Conservation (phyloP, 2,888 invertebrate species). For the Thalpophila matura region DNA sequence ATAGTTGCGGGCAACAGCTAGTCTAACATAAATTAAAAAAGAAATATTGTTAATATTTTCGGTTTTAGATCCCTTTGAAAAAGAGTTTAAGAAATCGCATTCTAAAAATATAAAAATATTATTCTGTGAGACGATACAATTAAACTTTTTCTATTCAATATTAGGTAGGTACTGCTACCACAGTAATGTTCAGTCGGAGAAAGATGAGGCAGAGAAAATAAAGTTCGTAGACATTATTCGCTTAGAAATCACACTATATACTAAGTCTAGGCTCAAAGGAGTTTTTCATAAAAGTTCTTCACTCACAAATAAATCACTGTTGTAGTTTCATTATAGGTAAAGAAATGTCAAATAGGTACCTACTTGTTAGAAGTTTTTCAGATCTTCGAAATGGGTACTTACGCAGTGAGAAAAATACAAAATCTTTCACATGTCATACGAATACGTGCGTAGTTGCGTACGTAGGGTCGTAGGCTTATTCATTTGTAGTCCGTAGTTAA, state of each 20-base stretch:
- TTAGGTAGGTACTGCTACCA: slow-evolving; percentile 32
- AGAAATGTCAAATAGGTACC: slow-evolving; percentile 53
- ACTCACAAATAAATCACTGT: slow-evolving; percentile 58
- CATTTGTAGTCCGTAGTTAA: slow-evolving; percentile 36
- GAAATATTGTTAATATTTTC: no score
- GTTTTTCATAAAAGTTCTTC: slow-evolving; percentile 53
- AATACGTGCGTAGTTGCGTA: slow-evolving; percentile 25
- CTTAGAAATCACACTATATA: slow-evolving; percentile 55
- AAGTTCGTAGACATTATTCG: slow-evolving; percentile 54
- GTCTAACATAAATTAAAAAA: no score
- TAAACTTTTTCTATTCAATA: slow-evolving; percentile 52
- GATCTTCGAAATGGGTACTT: slow-evolving; percentile 30
- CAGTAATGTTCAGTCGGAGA: slow-evolving; percentile 34
- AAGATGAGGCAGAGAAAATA: slow-evolving; percentile 45
- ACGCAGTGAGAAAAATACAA: slow-evolving; percentile 36
- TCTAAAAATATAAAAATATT: slow-evolving; percentile 46
- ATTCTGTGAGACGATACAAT: slow-evolving; percentile 41
- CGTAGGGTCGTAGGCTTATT: no score
- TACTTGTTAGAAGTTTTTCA: slow-evolving; percentile 54
- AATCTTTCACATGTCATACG: slow-evolving; percentile 27
- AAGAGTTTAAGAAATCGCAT: slow-evolving; percentile 29
- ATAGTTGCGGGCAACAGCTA: no score
- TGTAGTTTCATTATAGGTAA: slow-evolving; percentile 54
- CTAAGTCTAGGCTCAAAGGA: slow-evolving; percentile 43
- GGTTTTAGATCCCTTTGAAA: slow-evolving; percentile 31